phyloP scores from a whole-genome alignment of 2,888 invertebrate genomes.

The Schrankia costaestrigalis region DNA sequence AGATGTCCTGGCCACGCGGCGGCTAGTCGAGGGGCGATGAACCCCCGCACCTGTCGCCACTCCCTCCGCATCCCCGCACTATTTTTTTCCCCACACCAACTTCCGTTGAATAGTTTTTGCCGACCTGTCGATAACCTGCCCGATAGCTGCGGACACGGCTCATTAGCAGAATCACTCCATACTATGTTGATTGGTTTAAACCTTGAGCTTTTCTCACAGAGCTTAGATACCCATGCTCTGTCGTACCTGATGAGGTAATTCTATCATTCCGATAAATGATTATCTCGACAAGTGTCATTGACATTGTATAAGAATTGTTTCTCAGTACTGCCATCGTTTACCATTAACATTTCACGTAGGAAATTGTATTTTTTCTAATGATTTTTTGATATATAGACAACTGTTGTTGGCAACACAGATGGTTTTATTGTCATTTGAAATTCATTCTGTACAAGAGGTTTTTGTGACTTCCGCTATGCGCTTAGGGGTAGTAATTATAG shows the following conservation, averaged over 20 bases:
- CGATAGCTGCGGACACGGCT: conserved; percentile 70
- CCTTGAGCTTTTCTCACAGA: conserved; percentile 43
- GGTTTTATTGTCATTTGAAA: too few relatives aligned
- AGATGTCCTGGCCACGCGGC: conserved; percentile 44
- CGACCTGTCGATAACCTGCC: conserved; percentile 68
- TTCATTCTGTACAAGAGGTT: too few relatives aligned
- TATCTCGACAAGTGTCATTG: conserved; percentile 46
- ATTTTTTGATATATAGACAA: too few relatives aligned
- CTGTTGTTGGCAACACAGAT: too few relatives aligned
- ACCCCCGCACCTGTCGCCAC: conserved; percentile 67
- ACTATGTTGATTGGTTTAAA: conserved; percentile 50
- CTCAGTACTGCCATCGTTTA: conserved; percentile 32
- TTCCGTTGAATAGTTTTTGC: conserved; percentile 74
- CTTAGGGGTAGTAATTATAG: too few relatives aligned
- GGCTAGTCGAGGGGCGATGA: conserved; percentile 61
- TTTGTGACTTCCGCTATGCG: too few relatives aligned
- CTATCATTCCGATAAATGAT: conserved; percentile 46
- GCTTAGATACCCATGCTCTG: conserved; percentile 9
- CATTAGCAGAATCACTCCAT: conserved; percentile 66
- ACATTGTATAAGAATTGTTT: conserved; percentile 41
- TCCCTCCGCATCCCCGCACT: conserved; percentile 60
- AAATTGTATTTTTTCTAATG: too few relatives aligned
- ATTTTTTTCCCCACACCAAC: conserved; percentile 68
- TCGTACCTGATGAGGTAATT: conserved; percentile 45
- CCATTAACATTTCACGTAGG: too few relatives aligned